Base-by-base conservation (phyloP, 23 tunicate genomes). In the Halocynthia roretzi region DNA sequence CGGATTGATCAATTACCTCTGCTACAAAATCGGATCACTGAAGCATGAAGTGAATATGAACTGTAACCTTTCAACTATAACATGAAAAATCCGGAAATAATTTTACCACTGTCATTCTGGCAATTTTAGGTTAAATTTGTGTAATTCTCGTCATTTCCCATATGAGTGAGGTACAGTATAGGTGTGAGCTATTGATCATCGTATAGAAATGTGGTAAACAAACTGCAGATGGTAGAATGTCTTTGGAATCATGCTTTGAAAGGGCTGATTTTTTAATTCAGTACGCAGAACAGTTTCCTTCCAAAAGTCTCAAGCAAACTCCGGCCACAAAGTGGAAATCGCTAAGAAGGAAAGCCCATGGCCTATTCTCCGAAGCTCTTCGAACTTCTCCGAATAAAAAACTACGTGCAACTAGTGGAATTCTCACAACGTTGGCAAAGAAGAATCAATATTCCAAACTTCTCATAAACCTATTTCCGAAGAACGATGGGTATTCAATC, bases 401-500 rank as follows among this genome's bases (percentile, higher is more conserved):
- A n/a, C 56, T 74, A 53, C 17, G 64, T 19, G 31, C 58, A 14
- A 53, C 58, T 17, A 74, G 78, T 6, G 23, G 56, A 8, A 15
- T 74, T 10, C 14, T 74, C 22, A 14, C 49, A 52, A 12, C n/a
- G 8, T 20, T 55, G 18, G 58, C 20, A 17, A 53, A 54, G 14
- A 49, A 54, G 19, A 50, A 50, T 52, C 23, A 52, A 12, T 22
- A 49, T 15, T 10, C 78, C 19, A 12, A 92, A 56, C 21, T 92
- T 12, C 71, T 92, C 52, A 79, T 92, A 10, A 92, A 92, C 70
- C 75, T 92, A n/a, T 92, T 92, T 62, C 91, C 98, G 51, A 52
- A 61, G n/a, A 80, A 82, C 9, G 56, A 82, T 58, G 98, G 98
- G 5, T 92, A 92, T 56, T 82, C 98, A 9, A 20, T 92, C 7